phyloP scores from a whole-genome alignment of 2,888 invertebrate genomes.

The Agrotis segetum region DNA sequence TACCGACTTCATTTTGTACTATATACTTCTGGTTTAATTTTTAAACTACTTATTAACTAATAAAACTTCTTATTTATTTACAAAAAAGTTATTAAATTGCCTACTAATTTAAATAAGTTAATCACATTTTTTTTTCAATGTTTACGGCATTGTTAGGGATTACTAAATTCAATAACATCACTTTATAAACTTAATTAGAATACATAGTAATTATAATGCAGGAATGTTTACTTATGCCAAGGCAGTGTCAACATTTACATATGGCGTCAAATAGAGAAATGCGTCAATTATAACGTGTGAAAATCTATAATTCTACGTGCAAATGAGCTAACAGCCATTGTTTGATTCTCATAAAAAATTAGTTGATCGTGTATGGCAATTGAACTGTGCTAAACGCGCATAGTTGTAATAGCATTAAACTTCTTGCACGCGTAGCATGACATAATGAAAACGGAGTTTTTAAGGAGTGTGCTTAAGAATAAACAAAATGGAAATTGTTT shows the following conservation, averaged over 20 bases:
- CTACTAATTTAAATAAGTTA: too few species aligned
- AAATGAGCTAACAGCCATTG: neutral
- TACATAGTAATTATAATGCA: slow-evolving; percentile 19
- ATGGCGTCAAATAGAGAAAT: slow-evolving; percentile 30
- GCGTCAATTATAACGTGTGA: slow-evolving; percentile 15
- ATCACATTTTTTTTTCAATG: too few species aligned
- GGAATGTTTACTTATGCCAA: slow-evolving; percentile 15
- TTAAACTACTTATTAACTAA: neutral
- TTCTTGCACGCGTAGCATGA: too few species aligned
- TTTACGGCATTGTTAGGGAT: neutral
- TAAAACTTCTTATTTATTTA: too few species aligned
- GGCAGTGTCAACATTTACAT: slow-evolving; percentile 23
- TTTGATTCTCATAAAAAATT: neutral
- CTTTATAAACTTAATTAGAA: slow-evolving; percentile 14
- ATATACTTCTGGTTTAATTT: neutral
- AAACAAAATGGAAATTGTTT: too few species aligned
- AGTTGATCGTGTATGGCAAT: neutral
- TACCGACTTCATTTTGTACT: neutral
- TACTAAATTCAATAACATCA: slow-evolving; percentile 1
- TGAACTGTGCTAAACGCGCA: neutral
- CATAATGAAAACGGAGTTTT: too few species aligned
- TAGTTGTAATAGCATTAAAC: neutral
- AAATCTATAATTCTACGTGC: neutral
- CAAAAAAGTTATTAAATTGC: too few species aligned
- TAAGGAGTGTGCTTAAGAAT: too few species aligned